These are phyloP conservation scores for Polymixis lichenea DNA, from an alignment of 2,888 invertebrate species.

Conservation along the genomic window DNA sequence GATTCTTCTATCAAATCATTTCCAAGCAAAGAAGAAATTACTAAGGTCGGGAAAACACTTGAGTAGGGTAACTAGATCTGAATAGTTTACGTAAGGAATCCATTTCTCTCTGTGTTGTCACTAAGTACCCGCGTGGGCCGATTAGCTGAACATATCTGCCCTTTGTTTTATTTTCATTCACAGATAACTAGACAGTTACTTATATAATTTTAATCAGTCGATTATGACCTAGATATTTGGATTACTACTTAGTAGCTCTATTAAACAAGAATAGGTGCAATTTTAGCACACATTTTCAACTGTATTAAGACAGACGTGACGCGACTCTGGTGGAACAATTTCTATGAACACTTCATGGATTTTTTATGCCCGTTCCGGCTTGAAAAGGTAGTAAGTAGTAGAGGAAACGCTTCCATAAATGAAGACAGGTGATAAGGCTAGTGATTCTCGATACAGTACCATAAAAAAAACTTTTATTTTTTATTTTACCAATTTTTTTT, in stretches of 20 bases:
- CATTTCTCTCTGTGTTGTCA: slow-evolving; percentile 16
- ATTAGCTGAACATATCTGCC: slow-evolving; percentile 6
- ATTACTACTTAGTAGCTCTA: neutral
- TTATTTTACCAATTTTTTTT: too few species aligned
- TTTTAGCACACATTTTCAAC: neutral
- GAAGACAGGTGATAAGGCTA: too few species aligned
- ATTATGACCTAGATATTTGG: slow-evolving; percentile 5
- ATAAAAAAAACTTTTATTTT: too few species aligned
- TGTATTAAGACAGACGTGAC: neutral
- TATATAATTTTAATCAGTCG: neutral
- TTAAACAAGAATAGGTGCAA: neutral
- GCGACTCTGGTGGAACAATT: too few species aligned
- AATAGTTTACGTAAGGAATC: neutral
- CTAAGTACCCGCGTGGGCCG: slow-evolving; percentile 25
- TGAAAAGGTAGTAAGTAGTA: neutral
- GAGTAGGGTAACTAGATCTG: neutral
- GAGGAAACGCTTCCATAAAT: too few species aligned
- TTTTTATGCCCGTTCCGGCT: too few species aligned
- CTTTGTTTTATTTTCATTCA: slow-evolving; percentile 44
- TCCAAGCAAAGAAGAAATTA: neutral
- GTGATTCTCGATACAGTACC: too few species aligned
- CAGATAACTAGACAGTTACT: slow-evolving; percentile 7
- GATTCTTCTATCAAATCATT: neutral
- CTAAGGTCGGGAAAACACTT: neutral
- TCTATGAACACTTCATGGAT: too few species aligned